A percentile compares a stretch with the other conserved stretches of the same genome.
These are phyloP conservation scores for Lontra canadensis DNA, from an alignment of 2,113 vertebrate species.

Conservation along the genomic window DNA sequence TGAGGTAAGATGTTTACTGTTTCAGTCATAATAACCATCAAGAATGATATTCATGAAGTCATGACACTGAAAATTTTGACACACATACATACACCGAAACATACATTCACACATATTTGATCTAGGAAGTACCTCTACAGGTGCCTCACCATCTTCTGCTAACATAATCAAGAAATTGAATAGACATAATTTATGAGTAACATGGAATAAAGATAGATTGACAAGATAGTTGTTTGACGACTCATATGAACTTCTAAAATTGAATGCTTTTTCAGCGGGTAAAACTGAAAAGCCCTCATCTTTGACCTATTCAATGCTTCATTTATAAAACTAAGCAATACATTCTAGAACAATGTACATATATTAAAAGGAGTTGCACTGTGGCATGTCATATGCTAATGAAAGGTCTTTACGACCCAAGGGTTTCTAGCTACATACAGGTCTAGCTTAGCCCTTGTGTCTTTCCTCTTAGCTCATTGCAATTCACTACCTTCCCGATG, in stretches of 20 bases:
- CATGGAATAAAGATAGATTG: neutral
- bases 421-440: rapidly evolving
- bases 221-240: neutral
- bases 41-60: neutral
- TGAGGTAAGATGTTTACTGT: neutral
- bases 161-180: neutral
- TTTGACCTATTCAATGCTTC: neutral
- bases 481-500: neutral
- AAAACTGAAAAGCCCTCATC: neutral
- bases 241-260: neutral
- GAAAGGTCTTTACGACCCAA: neutral
- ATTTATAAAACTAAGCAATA: neutral
- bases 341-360: neutral
- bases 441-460: neutral
- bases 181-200: neutral
- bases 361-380: neutral
- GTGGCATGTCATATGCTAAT: neutral
- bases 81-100: neutral
- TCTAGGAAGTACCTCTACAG: neutral
- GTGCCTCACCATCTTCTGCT: neutral
- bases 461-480: neutral
- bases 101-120: neutral
- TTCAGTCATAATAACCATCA: neutral
- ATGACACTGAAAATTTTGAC: neutral
- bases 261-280: neutral